These are phyloP conservation scores for Lepisosteus osseus DNA, from an alignment of 2,113 vertebrate genomes.

Conservation along the genomic window DNA sequence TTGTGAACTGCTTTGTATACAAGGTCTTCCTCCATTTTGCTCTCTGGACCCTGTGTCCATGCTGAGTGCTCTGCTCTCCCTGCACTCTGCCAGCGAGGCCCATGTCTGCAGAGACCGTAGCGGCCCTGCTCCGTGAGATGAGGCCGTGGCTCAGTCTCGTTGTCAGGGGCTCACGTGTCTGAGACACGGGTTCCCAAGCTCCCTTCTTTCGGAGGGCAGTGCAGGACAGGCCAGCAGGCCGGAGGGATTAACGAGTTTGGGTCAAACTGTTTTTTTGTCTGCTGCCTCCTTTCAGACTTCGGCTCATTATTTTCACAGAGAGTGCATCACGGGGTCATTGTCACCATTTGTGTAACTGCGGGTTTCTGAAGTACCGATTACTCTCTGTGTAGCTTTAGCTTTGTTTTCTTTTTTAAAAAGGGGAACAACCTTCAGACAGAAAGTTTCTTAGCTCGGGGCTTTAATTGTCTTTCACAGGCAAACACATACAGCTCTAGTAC, in stretches of 20 bases:
- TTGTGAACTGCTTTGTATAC: not conserved
- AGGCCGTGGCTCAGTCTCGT: too few species aligned
- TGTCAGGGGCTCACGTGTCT: too few species aligned
- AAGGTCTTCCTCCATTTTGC: not conserved
- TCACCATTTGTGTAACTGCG: not conserved
- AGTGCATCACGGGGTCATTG: not conserved
- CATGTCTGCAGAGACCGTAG: too few species aligned
- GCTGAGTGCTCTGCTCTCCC: too few species aligned
- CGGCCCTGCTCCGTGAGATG: too few species aligned
- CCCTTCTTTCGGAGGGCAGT: not conserved
- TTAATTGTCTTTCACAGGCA: too few species aligned
- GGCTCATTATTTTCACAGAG: slow-evolving; percentile 16
- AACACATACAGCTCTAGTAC: too few species aligned
- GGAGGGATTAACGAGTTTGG: slow-evolving; percentile 6
- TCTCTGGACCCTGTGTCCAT: too few species aligned
- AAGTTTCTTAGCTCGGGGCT: not conserved
- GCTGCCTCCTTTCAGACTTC: not conserved
- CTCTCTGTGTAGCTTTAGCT: too few species aligned
- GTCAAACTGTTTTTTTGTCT: not conserved
- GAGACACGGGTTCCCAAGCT: not conserved
- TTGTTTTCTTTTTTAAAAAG: not conserved
- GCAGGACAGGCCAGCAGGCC: not conserved
- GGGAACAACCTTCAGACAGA: not conserved
- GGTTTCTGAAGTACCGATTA: too few species aligned
- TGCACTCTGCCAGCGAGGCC: too few species aligned